These are phyloP conservation scores for Laothoe populi DNA, from an alignment of 2,888 invertebrate genomes.

Conservation along the genomic window DNA sequence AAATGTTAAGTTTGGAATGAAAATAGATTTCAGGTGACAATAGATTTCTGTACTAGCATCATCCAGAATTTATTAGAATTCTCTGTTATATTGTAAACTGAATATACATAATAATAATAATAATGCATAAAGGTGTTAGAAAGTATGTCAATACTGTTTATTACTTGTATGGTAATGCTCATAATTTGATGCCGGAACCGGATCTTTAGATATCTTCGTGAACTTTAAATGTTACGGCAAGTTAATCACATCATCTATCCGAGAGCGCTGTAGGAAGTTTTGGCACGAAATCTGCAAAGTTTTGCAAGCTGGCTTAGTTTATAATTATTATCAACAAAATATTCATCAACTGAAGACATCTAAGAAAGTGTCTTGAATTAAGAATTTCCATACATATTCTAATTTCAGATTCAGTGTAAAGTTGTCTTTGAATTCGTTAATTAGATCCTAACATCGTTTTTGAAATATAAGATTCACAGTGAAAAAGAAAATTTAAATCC, in stretches of 20 bases:
- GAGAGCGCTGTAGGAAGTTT: conserved; percentile 27
- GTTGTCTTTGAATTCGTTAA: background rate
- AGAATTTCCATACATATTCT: background rate
- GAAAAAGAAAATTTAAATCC: background rate
- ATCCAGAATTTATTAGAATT: too few species aligned
- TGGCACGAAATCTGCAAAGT: conserved; percentile 12
- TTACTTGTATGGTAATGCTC: background rate
- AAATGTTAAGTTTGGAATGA: too few species aligned
- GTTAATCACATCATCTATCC: conserved; percentile 35
- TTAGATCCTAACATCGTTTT: background rate
- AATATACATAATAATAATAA: too few species aligned
- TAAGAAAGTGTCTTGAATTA: background rate
- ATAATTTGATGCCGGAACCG: conserved; percentile 1
- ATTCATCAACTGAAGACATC: background rate
- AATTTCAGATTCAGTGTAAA: background rate
- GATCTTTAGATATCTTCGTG: background rate
- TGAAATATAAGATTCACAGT: background rate
- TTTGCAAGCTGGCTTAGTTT: background rate
- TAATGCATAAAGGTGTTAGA: background rate
- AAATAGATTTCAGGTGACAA: too few species aligned
- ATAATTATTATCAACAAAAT: conserved; percentile 4
- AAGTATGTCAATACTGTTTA: background rate
- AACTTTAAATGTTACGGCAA: conserved; percentile 16
- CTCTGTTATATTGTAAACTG: too few species aligned
- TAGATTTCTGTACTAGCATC: too few species aligned